Base-by-base conservation (phyloP, 1,140 invertebrate species). In the Drosophila varians region DNA sequence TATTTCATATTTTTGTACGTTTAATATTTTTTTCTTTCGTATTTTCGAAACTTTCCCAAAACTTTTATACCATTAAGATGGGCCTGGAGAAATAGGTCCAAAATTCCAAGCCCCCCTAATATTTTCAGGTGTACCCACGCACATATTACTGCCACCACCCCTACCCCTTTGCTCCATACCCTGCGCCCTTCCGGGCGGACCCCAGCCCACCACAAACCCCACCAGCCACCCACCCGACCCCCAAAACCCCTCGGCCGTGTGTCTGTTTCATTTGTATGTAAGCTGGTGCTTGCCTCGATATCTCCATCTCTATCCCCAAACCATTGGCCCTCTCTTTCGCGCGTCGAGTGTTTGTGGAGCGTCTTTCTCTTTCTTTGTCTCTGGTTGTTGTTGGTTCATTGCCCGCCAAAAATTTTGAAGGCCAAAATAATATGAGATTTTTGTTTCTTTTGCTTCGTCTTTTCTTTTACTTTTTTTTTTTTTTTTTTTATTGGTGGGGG, bases 381-480 rank as follows among this genome's bases (percentile, higher is more conserved):
- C 74, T 61, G 28, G 78, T 90, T 90, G 87, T 90, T 90, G 87
- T 90, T 90, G 87, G 87, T 90, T 90, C 87, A 90, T 90, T 90
- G 87, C 72, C 87, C 87, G 87, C 87, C 87, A 87, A 90, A 89
- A 89, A 66, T 66, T 90, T 90, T 90, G 87, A 90, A 90, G 87
- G 87, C 87, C 87, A 90, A 90, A 90, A 87, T 75, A 83, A 90
- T 83, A 88, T 89, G 82, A 76, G 77, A 79, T 87, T 87, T 90
- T 83, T 71, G 64, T 82, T 82, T 76, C 64, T 80, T 65, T 52
- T 55, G 40, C 45, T 58, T 62, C 65, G 43, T 66, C 62, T 66
- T 71, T 56, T 79, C 56, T 80, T 56, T 75, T 58, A 51, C 40
- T 71, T 72, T 49, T 51, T 56, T 58, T 40, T 45, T 74, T 26